Conservation (phyloP, 2,888 invertebrate genomes). For the Hypena proboscidalis region DNA sequence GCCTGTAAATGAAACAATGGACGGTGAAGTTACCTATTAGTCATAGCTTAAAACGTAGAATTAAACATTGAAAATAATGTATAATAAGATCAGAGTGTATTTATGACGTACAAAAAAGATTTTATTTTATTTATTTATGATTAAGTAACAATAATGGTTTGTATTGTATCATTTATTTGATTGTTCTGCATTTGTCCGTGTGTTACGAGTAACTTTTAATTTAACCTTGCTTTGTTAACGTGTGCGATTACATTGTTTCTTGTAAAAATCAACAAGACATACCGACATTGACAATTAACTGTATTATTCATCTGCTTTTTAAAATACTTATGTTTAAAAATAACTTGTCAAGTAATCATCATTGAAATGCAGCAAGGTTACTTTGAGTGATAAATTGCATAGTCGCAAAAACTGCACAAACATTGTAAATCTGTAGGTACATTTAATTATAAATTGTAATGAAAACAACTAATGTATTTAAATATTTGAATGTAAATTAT, state of each 20-base stretch:
- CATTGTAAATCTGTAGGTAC: constrained; percentile 13
- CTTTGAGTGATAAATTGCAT: constrained; percentile 6
- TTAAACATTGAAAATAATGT: constrained; percentile 28
- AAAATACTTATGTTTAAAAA: neutral
- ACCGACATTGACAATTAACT: constrained; percentile 5
- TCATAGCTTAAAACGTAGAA: constrained; percentile 36
- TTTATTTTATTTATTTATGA: constrained; percentile 69
- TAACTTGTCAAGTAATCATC: neutral
- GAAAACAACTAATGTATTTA: constrained; percentile 12
- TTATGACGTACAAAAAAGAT: constrained; percentile 63
- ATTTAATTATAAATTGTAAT: constrained; percentile 15
- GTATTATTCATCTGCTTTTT: neutral
- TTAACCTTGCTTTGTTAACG: constrained; percentile 26
- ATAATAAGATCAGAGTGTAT: constrained; percentile 66
- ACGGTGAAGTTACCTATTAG: constrained; percentile 81
- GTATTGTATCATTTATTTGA: constrained; percentile 17
- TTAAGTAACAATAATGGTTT: constrained; percentile 31
- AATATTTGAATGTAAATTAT: constrained; percentile 34
- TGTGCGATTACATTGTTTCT: constrained; percentile 7
- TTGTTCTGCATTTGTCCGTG: constrained; percentile 16
- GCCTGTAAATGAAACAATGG: constrained; percentile 53
- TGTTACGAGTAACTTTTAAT: too few relatives aligned
- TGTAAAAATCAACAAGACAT: constrained; percentile 5
- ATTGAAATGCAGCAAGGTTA: neutral
- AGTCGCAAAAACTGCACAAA: constrained; percentile 5